phyloP scores from a whole-genome alignment of 2,113 vertebrate genomes.

The Silurus asotus region DNA sequence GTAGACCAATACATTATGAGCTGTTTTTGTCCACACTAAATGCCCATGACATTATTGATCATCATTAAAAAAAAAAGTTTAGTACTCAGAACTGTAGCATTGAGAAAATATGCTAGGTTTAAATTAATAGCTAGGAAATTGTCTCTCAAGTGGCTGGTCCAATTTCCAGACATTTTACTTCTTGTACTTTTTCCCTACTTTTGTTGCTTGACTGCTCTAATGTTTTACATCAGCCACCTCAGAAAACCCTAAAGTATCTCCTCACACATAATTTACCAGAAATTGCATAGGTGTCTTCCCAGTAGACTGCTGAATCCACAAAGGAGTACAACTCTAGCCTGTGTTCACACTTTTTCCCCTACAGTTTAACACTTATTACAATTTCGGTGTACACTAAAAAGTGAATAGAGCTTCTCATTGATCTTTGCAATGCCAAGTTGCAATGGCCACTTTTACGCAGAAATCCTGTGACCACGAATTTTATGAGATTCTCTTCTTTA shows the following conservation, averaged over 20 bases:
- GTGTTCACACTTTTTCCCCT: not conserved
- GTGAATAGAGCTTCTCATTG: not conserved
- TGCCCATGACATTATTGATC: not conserved
- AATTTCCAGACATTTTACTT: not conserved
- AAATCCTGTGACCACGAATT: not conserved
- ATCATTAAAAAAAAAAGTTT: not conserved
- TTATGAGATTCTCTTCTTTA: not conserved
- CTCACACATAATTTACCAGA: slow-evolving; percentile 6
- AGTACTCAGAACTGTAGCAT: not conserved
- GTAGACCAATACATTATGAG: not conserved
- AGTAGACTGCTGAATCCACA: not conserved
- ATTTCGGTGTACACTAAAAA: not conserved
- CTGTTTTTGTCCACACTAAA: slow-evolving; percentile 11
- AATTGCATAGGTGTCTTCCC: not conserved
- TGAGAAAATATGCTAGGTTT: not conserved
- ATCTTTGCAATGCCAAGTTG: not conserved
- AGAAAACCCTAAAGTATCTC: not conserved
- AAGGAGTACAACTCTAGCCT: not conserved
- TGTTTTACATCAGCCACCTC: not conserved
- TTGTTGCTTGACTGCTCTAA: not conserved
- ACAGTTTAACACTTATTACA: not conserved
- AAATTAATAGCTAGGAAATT: not conserved
- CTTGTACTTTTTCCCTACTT: not conserved
- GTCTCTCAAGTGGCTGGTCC: not conserved
- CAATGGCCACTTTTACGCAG: not conserved